phyloP scores from a whole-genome alignment of 2,113 vertebrate genomes.

The Colistium nudipinnis region DNA sequence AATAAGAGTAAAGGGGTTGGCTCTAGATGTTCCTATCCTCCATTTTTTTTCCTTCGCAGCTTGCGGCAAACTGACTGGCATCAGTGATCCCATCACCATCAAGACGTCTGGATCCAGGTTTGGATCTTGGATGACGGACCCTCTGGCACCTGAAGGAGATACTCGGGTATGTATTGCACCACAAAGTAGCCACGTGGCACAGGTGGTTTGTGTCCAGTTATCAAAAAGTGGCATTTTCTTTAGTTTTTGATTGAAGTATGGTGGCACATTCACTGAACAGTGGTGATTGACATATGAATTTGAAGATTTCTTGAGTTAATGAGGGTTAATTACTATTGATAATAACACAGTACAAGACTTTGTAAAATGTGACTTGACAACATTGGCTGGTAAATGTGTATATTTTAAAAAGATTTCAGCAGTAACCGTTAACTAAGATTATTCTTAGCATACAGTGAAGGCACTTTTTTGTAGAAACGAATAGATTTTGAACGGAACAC shows the following conservation, averaged over 20 bases:
- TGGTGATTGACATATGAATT: neutral
- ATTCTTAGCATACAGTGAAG: slow-evolving; percentile 45
- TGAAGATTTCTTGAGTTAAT: neutral
- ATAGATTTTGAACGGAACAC: slow-evolving; percentile 44
- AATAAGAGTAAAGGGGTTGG: slow-evolving; percentile 20
- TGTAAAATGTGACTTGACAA: slow-evolving; percentile 34
- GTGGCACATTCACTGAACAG: too few species aligned
- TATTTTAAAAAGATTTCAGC: slow-evolving; percentile 8
- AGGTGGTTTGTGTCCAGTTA: neutral
- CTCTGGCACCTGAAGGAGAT: slow-evolving; percentile 93
- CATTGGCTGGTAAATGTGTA: slow-evolving; percentile 5
- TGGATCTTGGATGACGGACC: slow-evolving; percentile 98
- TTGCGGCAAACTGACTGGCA: slow-evolving; percentile 95
- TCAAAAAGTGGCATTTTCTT: neutral
- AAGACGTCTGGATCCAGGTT: slow-evolving; percentile 97
- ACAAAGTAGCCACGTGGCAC: neutral
- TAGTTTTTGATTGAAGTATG: neutral
- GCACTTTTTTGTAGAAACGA: slow-evolving; percentile 48
- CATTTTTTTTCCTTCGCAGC: slow-evolving; percentile 82
- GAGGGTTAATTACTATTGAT: too few species aligned
- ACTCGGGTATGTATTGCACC: slow-evolving; percentile 86
- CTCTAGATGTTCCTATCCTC: slow-evolving; percentile 46
- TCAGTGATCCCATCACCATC: slow-evolving; percentile 94
- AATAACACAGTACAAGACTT: too few species aligned
- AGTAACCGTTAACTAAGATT: slow-evolving; percentile 37